phyloP scores from a whole-genome alignment of 2,113 vertebrate species.

The Alces alces region DNA sequence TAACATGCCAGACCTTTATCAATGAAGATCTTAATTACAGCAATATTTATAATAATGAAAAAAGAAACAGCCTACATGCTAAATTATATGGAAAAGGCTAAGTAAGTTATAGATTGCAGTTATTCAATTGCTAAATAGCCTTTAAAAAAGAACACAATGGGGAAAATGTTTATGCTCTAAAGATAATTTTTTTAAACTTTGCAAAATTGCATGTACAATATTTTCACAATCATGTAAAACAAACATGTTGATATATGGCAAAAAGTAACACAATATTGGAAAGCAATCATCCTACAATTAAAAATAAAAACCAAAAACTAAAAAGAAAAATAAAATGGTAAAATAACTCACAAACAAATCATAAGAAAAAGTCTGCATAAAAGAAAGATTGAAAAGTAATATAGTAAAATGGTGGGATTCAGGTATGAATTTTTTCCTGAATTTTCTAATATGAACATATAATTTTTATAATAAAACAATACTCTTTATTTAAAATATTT shows the following conservation, averaged over 20 bases:
- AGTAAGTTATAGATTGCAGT: not conserved
- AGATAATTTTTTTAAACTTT: not conserved
- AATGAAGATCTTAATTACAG: not conserved
- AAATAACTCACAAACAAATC: not conserved
- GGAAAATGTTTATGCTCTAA: not conserved
- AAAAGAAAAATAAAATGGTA: not conserved
- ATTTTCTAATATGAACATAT: not conserved
- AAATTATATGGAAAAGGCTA: not conserved
- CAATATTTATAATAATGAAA: constrained; percentile 29
- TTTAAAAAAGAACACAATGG: not conserved
- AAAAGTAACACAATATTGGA: not conserved
- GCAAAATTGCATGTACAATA: not conserved
- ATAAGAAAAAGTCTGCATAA: not conserved
- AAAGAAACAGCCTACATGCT: not conserved
- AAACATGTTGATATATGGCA: not conserved
- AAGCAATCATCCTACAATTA: not conserved
- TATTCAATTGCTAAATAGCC: not conserved
- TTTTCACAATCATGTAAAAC: not conserved
- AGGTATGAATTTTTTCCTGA: not conserved
- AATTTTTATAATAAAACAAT: not conserved
- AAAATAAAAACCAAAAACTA: not conserved
- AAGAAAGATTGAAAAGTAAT: not conserved
- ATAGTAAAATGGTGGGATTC: not conserved
- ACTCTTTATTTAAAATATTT: constrained; percentile 8
- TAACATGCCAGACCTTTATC: not conserved